phyloP scores from a whole-genome alignment of 1,140 invertebrate species.

The Macrocentrus cingulum region DNA sequence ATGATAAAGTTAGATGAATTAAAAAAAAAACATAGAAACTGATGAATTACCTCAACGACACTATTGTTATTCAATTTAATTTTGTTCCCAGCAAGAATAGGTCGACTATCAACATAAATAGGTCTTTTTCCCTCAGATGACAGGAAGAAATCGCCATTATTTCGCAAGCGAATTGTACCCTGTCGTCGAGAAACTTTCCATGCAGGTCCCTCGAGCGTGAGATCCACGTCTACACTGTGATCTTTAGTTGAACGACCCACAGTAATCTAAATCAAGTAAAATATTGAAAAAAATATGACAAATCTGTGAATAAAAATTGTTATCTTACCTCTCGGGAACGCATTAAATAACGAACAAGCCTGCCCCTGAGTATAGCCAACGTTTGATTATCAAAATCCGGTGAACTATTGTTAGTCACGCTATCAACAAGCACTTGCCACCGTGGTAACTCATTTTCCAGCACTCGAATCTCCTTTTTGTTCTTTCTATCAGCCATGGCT shows the following conservation, averaged over 20 bases:
- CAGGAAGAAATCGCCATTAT: conserved; percentile 92
- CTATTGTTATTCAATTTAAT: conserved; percentile 89
- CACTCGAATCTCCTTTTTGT: conserved; percentile 81
- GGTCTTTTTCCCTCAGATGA: conserved; percentile 93
- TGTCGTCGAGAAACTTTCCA: conserved; percentile 84
- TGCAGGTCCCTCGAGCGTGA: conserved; percentile 87
- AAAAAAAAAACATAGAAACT: conserved; percentile 9
- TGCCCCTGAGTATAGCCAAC: conserved; percentile 87
- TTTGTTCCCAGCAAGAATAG: conserved; percentile 84
- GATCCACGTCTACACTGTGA: conserved; percentile 90
- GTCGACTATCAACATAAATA: conserved; percentile 91
- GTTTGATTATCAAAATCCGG: conserved; percentile 90
- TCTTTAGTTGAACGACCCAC: conserved; percentile 88
- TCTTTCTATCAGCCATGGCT: conserved; percentile 67
- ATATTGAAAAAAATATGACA: conserved; percentile 5
- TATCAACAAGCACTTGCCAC: conserved; percentile 94
- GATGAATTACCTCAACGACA: conserved; percentile 79
- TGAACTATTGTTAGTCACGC: conserved; percentile 77
- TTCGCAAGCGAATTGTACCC: conserved; percentile 85
- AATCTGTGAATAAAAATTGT: too few relatives aligned
- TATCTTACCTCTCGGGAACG: conserved; percentile 86
- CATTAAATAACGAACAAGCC: conserved; percentile 93
- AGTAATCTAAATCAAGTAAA: conserved; percentile 81
- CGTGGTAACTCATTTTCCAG: conserved; percentile 87
- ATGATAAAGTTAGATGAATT: conserved; percentile 10